Percentiles rank a stretch among this genome's conserved stretches.
Conservation (phyloP, 2,888 invertebrate species). For the Cantharis flavilabris region DNA sequence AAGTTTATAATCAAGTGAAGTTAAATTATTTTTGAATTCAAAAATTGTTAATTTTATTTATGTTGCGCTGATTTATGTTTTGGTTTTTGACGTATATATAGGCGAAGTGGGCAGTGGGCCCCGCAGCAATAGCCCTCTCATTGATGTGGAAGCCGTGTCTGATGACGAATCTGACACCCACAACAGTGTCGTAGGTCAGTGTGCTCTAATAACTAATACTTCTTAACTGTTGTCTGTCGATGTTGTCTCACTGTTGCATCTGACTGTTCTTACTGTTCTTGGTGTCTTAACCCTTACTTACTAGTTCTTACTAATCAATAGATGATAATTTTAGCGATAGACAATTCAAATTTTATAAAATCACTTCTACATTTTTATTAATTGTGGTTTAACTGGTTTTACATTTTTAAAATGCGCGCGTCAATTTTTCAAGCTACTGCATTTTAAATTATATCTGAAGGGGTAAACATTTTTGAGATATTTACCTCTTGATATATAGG, state of each 20-base stretch:
- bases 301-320: slow-evolving; percentile 30
- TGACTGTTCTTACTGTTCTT: slow-evolving; percentile 41
- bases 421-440: neutral
- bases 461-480: too few species aligned
- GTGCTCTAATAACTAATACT: slow-evolving; percentile 36
- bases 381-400: neutral
- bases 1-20: neutral
- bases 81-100: slow-evolving; percentile 48
- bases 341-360: neutral
- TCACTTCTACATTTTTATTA: neutral
- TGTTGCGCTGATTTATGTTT: slow-evolving; percentile 31
- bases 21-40: neutral
- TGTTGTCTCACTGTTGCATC: slow-evolving; percentile 52
- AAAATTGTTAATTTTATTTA: slow-evolving; percentile 5
- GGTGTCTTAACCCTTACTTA: slow-evolving; percentile 36
- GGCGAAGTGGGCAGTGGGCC: slow-evolving; percentile 68
- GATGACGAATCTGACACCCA: slow-evolving; percentile 60
- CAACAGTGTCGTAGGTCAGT: slow-evolving; percentile 66
- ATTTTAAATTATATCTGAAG: neutral
- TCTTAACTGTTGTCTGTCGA: slow-evolving; percentile 51
- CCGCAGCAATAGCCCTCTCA: slow-evolving; percentile 66
- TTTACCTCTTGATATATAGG: neutral
- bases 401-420: neutral
- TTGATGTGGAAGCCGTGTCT: slow-evolving; percentile 69
- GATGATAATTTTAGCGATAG: slow-evolving; percentile 4